A percentile compares a stretch with the other conserved stretches of the same genome.
These are phyloP conservation scores for Semibalanus balanoides DNA, from an alignment of 1,140 invertebrate species.

Conservation along the genomic window DNA sequence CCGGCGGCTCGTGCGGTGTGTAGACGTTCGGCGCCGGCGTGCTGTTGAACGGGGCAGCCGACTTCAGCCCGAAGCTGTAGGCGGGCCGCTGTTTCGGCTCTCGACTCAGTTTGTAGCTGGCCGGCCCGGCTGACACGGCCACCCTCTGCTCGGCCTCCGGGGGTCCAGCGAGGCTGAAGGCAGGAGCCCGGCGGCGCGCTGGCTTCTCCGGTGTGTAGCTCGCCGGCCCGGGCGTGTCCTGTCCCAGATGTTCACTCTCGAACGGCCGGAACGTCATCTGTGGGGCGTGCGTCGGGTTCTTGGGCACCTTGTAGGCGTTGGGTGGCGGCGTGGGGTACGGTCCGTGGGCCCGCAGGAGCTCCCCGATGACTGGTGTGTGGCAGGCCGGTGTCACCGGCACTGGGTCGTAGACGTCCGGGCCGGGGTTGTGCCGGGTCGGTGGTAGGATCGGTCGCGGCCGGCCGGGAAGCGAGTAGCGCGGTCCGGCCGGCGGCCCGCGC, in stretches of 20 bases:
- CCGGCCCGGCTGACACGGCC: no score
- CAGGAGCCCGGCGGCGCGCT: no score
- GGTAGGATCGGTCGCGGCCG: not conserved
- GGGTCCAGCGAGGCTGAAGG: not conserved
- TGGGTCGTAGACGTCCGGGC: not conserved
- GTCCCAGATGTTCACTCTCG: not conserved
- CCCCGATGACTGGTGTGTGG: not conserved
- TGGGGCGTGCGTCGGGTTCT: no score
- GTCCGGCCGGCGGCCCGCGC: no score
- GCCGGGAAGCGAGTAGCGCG: not conserved
- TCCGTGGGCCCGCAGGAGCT: no score
- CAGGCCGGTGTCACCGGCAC: not conserved
- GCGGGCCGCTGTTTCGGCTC: no score
- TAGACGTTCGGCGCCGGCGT: not conserved
- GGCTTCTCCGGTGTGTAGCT: not conserved
- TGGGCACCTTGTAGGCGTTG: not conserved
- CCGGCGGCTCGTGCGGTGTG: no score
- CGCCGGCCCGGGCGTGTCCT: not conserved
- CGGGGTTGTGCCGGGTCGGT: not conserved
- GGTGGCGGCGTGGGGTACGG: not conserved
- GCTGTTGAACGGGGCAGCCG: no score
- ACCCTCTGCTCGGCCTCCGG: not conserved
- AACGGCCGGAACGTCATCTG: not conserved
- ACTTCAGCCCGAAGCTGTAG: not conserved
- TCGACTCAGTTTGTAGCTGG: not conserved